A percentile compares a stretch with the other conserved stretches of the same genome.
Evolutionary conservation across 2,797 vertebrate species (phyloP).

Genomic region (Hyperoplus lanceolatus): DNA sequence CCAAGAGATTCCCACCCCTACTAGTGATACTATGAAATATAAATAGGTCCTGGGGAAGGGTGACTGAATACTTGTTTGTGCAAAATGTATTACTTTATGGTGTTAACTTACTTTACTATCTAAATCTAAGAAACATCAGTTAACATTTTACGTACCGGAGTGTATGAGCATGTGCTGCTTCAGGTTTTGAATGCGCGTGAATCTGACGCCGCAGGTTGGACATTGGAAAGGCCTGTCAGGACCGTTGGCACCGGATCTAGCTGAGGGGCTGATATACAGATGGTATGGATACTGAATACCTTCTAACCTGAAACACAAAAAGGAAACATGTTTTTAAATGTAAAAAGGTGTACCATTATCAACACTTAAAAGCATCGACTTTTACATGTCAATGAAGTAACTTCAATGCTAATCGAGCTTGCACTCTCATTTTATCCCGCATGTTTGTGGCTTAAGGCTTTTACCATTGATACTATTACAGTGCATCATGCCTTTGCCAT

Average conservation of each 20-base stretch:
- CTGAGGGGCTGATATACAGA: constrained; percentile 96
- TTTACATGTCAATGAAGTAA: not conserved
- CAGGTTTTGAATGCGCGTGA: constrained; percentile 98
- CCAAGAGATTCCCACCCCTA: too few relatives aligned
- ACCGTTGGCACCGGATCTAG: constrained; percentile 93
- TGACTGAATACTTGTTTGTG: not conserved
- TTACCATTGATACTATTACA: constrained; percentile 4
- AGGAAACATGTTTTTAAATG: not conserved
- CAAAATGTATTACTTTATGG: not conserved
- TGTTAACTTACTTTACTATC: not conserved
- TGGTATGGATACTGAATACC: constrained; percentile 97
- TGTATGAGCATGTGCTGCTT: constrained; percentile 99
- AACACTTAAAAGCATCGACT: not conserved
- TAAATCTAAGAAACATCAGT: not conserved
- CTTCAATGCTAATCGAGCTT: not conserved
- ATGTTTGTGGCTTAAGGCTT: constrained; percentile 8
- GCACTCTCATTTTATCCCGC: not conserved
- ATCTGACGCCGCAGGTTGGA: constrained; percentile 95
- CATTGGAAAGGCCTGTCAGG: constrained; percentile 97
- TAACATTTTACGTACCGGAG: constrained; percentile 89
- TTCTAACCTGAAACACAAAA: constrained; percentile 89
- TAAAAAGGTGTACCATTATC: too few relatives aligned
- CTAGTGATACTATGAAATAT: too few relatives aligned
- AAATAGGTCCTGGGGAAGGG: not conserved
- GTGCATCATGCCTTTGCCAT: constrained; percentile 24